Conservation (phyloP, 2,113 vertebrate species). For the Austrofundulus limnaeus region DNA sequence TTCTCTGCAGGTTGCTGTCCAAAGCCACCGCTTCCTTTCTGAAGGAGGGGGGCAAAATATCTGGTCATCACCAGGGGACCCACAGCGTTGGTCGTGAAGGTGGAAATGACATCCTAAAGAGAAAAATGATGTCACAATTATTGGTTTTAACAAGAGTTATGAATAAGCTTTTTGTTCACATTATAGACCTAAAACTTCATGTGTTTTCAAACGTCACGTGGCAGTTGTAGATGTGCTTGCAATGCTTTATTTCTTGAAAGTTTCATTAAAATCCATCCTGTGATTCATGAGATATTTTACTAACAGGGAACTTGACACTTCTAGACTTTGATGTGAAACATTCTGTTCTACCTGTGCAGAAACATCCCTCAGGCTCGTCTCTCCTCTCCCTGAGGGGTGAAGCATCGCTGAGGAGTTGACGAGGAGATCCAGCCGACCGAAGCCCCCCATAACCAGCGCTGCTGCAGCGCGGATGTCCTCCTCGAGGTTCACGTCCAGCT, state of each 20-base stretch:
- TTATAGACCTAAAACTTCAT: too few species aligned
- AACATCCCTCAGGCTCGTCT: constrained; percentile 76
- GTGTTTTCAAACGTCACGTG: too few species aligned
- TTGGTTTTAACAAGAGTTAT: too few species aligned
- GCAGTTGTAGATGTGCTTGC: too few species aligned
- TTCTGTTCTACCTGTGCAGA: constrained; percentile 68
- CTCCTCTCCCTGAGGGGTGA: constrained; percentile 77
- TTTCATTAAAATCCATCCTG: too few species aligned
- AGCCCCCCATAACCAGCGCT: constrained; percentile 43
- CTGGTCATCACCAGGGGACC: constrained; percentile 75
- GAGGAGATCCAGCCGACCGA: constrained; percentile 71
- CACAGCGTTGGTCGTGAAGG: constrained; percentile 67
- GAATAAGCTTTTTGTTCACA: too few species aligned
- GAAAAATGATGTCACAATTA: background rate
- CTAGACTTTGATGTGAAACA: too few species aligned
- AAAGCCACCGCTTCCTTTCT: constrained; percentile 72
- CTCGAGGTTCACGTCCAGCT: constrained; percentile 69
- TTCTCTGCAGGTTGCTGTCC: constrained; percentile 61
- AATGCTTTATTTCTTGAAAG: too few species aligned
- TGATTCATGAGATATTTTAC: too few species aligned
- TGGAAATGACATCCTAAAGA: constrained; percentile 62
- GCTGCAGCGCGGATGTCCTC: constrained; percentile 59
- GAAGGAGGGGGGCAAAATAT: constrained; percentile 72
- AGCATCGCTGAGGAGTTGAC: constrained; percentile 76
- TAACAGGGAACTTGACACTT: too few species aligned